Base-by-base conservation (phyloP, 2,888 invertebrate genomes). In the Orthosia cruda region DNA sequence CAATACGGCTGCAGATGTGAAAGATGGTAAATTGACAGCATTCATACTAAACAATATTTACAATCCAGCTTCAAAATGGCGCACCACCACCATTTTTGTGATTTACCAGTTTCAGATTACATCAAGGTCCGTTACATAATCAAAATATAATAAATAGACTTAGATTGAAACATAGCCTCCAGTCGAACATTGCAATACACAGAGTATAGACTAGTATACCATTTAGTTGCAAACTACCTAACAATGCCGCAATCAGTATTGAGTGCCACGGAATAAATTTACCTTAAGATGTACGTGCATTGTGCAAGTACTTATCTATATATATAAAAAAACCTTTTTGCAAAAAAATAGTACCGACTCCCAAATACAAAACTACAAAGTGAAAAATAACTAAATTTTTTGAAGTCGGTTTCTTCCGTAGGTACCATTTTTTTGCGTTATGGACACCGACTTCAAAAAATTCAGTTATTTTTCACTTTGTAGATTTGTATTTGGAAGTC, bases 231-330 rank as follows among this genome's bases (percentile, higher is more conserved):
- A 62, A 69, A 73, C 52, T 47, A 15, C 4, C 11, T 3, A 50
- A 76, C 59, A 54, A 58, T 72, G 71, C 18, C 15, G 81, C 81
- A 81, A 81, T 77, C 81, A 45, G 15, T 50, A 57, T 71, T 47
- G 68, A 71, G 49, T 71, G 58, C 50, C 26, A 50, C 67, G 62
- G 40, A 49, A 45, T 66, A 74, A 65, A 71, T 71, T 54, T 62
- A 58, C 45, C 59, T 45, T 40, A 26, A 23, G 58, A 76, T 59
- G 68, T 54, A 11, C 7, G n/a, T 50, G 32, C 12, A 59, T 57
- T 78, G 55, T 68, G 80, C 20, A 74, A 71, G 55, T 47, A 7
- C 32, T 7, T 32, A 32, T n/a, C n/a, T n/a, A n/a, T n/a, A n/a
- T n/a, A n/a, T n/a, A n/a, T n/a, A n/a, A n/a, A n/a, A n/a, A n/a